These are phyloP conservation scores for Scartelaos histophorus DNA, from an alignment of 2,113 vertebrate genomes.

Conservation along the genomic window DNA sequence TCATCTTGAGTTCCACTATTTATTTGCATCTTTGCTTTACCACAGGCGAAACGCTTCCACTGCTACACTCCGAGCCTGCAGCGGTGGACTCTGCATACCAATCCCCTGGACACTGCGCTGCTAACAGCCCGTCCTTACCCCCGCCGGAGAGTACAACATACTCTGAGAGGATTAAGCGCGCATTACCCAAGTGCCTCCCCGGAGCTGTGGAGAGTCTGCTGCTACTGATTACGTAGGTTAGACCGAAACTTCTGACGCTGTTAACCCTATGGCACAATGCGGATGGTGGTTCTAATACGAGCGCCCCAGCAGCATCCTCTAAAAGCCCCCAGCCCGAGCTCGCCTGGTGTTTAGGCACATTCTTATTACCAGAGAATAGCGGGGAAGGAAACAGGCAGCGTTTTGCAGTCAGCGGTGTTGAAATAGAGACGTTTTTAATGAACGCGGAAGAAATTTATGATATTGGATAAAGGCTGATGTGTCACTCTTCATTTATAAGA, in stretches of 20 bases:
- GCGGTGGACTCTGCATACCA: constrained; percentile 44
- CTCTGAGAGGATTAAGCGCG: constrained; percentile 40
- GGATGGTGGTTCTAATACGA: constrained; percentile 39
- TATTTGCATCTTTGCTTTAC: neutral
- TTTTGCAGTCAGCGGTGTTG: constrained; percentile 46
- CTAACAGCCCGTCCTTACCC: neutral
- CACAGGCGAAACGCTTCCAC: constrained; percentile 6
- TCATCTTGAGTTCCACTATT: neutral
- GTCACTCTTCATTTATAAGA: no score
- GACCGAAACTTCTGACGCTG: constrained; percentile 27
- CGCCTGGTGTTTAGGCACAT: constrained; percentile 48
- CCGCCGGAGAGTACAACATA: constrained; percentile 3
- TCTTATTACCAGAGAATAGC: constrained; percentile 56
- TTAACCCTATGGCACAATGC: constrained; percentile 34
- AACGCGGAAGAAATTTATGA: constrained; percentile 16
- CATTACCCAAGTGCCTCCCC: constrained; percentile 36
- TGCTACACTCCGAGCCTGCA: constrained; percentile 5
- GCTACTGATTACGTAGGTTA: constrained; percentile 51
- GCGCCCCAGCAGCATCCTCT: constrained; percentile 2
- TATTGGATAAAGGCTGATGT: neutral
- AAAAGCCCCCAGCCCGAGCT: constrained; percentile 22
- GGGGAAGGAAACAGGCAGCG: constrained; percentile 50
- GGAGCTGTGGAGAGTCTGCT: constrained; percentile 31
- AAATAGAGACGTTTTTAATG: constrained; percentile 41
- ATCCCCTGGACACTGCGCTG: constrained; percentile 23